Conservation (phyloP, 1,140 invertebrate genomes). For the Magallana gigas region DNA sequence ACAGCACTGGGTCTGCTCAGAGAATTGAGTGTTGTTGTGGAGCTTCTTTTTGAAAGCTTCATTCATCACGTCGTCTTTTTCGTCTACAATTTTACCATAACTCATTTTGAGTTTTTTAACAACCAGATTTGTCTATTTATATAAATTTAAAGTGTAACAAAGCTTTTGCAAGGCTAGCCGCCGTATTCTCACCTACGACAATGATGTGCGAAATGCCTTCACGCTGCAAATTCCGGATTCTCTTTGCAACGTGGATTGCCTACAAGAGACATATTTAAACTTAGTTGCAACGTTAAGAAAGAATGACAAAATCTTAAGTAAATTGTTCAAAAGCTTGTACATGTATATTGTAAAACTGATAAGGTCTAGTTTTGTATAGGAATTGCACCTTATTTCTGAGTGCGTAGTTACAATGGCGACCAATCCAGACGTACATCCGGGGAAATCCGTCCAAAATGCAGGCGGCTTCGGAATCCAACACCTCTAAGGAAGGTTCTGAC, state of each 20-base stretch:
- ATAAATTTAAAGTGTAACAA: constrained; percentile 5
- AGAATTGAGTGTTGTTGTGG: constrained; percentile 32
- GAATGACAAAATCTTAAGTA: no score
- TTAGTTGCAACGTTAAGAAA: no score
- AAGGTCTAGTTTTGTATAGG: not conserved
- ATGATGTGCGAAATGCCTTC: constrained; percentile 65
- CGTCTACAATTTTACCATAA: constrained; percentile 46
- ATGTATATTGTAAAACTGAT: no score
- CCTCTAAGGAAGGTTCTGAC: constrained; percentile 51
- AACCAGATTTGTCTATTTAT: not conserved
- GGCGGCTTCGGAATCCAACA: constrained; percentile 44
- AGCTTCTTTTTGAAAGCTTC: constrained; percentile 61
- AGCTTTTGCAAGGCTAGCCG: not conserved
- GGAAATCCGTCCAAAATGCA: constrained; percentile 66
- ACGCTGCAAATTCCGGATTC: constrained; percentile 60
- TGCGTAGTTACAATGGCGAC: constrained; percentile 52
- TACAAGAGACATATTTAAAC: constrained; percentile 5
- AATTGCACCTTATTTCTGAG: constrained; percentile 59
- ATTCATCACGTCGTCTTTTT: constrained; percentile 56
- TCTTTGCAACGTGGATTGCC: constrained; percentile 64
- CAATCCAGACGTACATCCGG: constrained; percentile 67
- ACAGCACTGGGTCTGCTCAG: not conserved
- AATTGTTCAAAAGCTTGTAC: no score
- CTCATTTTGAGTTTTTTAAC: no score
- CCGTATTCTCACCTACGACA: constrained; percentile 61